Base-by-base conservation (phyloP, 2,797 vertebrate genomes). In the Sternarchorhynchus goeldii region DNA sequence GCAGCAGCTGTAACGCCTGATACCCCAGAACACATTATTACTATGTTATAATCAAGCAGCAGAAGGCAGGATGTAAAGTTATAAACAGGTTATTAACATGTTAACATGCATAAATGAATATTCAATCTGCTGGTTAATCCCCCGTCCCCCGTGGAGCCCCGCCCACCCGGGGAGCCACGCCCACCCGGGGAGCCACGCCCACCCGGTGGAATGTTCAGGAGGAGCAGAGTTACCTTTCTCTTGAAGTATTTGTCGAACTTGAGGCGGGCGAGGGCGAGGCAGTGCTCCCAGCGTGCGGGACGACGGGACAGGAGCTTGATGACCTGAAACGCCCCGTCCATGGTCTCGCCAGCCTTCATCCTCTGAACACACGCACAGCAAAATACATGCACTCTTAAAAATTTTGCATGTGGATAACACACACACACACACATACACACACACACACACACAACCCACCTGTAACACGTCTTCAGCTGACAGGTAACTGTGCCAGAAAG, bases 221-320 rank as follows among this genome's bases (percentile, higher is more conserved):
- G 25, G 25, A 25, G 25, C 25, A 25, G 25, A 25, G 25, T 84
- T 90, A 99, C 97, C 96, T 99, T 99, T 91, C 94, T 97, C 86
- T 94, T 98, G 88, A 99, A 99, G 89, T 99, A 99, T 82, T 99
- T 99, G 85, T 99, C 96, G 87, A 99, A 99, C 86, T 99, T 99
- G 81, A 96, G 87, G 90, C 97, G 96, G 83, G 95, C 96, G 66
- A 96, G 80, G 67, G 92, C 70, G 65, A 99, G 87, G 87, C 98
- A 99, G 0, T 97, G 95, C 59, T 91, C 89, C 97, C 96, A 99
- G 59, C 84, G 93, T 82, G 91, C 93, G 1, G 97, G 98, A 89
- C 96, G 94, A 90, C 94, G 94, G 88, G 93, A 96, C 34, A 99
- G 93, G 83, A 96, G 92, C 85, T 98, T 99, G 83, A 98, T 94